Evolutionary conservation across 2,888 invertebrate genomes (phyloP).

Genomic region (Lepidocyrtoides sp.): DNA sequence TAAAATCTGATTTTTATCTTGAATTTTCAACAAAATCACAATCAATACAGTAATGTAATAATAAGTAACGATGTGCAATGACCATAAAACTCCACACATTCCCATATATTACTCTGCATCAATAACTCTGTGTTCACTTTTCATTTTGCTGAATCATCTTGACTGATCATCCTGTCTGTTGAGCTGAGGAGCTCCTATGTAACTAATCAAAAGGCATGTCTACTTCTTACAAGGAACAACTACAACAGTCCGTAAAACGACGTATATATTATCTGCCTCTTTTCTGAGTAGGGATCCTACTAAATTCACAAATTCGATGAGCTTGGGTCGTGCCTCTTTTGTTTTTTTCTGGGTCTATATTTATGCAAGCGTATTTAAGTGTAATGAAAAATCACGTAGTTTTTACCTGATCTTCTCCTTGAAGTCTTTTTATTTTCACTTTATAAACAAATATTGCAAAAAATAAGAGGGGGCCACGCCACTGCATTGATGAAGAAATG

Average conservation of each 20-base stretch:
- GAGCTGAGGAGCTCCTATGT: background rate
- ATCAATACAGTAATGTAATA: no score
- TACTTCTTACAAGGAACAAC: background rate
- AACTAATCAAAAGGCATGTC: slow-evolving; percentile 39
- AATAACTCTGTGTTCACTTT: slow-evolving; percentile 49
- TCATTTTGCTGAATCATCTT: slow-evolving; percentile 74
- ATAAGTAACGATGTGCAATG: slow-evolving; percentile 60
- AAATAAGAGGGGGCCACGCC: slow-evolving; percentile 63
- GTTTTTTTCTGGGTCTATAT: slow-evolving; percentile 17
- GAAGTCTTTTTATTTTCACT: slow-evolving; percentile 38
- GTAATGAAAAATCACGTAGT: slow-evolving; percentile 29
- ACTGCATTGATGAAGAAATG: slow-evolving; percentile 29
- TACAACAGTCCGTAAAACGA: background rate
- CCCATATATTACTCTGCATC: slow-evolving; percentile 54
- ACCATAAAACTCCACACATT: slow-evolving; percentile 53
- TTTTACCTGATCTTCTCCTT: slow-evolving; percentile 43
- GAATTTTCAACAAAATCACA: slow-evolving; percentile 67
- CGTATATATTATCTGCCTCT: background rate
- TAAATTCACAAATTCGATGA: background rate
- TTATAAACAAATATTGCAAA: slow-evolving; percentile 4
- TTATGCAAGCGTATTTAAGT: no score
- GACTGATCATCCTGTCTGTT: slow-evolving; percentile 42
- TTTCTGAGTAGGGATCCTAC: no score
- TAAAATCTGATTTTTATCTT: slow-evolving; percentile 73
- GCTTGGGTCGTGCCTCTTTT: slow-evolving; percentile 52